phyloP scores from a whole-genome alignment of 2,797 vertebrate genomes.

The Anas capensis region DNA sequence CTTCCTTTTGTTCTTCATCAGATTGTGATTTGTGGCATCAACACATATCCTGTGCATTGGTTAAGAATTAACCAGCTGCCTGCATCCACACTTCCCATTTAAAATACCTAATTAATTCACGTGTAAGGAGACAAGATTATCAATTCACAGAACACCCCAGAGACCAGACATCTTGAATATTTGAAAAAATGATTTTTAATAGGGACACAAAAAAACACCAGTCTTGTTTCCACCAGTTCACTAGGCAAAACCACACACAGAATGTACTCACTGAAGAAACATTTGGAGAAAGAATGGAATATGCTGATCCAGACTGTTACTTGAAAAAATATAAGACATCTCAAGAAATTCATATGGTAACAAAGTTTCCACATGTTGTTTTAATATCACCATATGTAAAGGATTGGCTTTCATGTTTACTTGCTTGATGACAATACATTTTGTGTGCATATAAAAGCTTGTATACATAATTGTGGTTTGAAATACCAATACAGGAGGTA shows the following conservation, averaged over 20 bases:
- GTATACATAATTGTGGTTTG: background rate
- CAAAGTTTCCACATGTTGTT: background rate
- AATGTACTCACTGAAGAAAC: background rate
- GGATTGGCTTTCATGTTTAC: background rate
- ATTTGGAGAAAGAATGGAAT: background rate
- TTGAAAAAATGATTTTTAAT: background rate
- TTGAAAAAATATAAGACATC: background rate
- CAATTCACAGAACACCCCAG: background rate
- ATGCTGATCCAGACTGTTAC: background rate
- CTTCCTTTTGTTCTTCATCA: background rate
- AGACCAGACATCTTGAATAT: rapidly evolving
- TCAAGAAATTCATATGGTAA: background rate
- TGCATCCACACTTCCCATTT: background rate
- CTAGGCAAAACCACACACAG: background rate
- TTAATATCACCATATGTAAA: background rate
- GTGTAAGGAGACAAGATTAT: background rate
- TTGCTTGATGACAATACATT: background rate
- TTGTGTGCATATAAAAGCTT: background rate
- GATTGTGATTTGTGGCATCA: background rate
- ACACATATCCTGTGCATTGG: background rate
- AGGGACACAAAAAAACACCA: background rate
- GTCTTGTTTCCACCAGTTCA: background rate
- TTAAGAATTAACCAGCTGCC: background rate
- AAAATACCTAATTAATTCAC: background rate
- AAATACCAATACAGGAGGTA: background rate